These are phyloP conservation scores for Rhizoglyphus robini DNA, from an alignment of 1,140 invertebrate species.

Conservation along the genomic window DNA sequence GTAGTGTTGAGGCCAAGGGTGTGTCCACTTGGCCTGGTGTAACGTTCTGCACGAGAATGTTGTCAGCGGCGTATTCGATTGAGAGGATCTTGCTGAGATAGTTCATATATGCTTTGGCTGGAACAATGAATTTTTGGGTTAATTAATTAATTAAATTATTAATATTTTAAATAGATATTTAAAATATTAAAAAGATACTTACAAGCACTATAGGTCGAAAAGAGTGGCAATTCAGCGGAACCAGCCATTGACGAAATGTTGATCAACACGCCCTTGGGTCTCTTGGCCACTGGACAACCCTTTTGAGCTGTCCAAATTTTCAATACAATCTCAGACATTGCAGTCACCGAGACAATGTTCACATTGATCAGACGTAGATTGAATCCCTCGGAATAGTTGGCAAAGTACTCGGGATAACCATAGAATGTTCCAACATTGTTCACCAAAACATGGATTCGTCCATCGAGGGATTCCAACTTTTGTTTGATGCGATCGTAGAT, in stretches of 20 bases:
- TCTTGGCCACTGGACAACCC: constrained; percentile 23
- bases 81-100: constrained; percentile 66
- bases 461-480: constrained; percentile 26
- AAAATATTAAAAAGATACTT: constrained; percentile 78
- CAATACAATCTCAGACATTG: not conserved
- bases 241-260: constrained; percentile 26
- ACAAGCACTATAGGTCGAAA: constrained; percentile 66
- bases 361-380: not conserved
- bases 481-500: constrained; percentile 4
- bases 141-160: constrained; percentile 57
- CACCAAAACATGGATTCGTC: constrained; percentile 29
- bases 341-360: not conserved
- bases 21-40: constrained; percentile 76
- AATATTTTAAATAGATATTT: constrained; percentile 66
- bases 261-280: constrained; percentile 21
- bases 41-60: constrained; percentile 60
- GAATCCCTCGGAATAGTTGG: constrained; percentile 10
- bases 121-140: constrained; percentile 72
- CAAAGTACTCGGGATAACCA: not conserved
- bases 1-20: constrained; percentile 46
- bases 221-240: constrained; percentile 70
- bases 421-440: constrained; percentile 22
- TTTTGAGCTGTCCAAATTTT: constrained; percentile 21
- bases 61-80: constrained; percentile 57
- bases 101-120: constrained; percentile 75